phyloP scores from a whole-genome alignment of 2,888 invertebrate species.

The Lumbricus terrestris region DNA sequence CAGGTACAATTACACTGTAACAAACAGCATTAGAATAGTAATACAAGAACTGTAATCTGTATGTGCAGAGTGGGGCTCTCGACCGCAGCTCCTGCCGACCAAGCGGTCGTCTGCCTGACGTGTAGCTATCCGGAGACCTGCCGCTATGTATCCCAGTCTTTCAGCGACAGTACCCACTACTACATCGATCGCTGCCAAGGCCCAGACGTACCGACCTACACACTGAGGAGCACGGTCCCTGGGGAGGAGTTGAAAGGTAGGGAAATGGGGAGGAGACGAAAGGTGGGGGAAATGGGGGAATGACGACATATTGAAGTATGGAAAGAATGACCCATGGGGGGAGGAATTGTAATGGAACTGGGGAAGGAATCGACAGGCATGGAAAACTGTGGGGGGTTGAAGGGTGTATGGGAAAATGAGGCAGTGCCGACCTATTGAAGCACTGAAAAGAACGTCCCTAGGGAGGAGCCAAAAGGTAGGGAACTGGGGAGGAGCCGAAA shows the following conservation, averaged over 20 bases:
- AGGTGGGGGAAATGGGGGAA: too few species aligned
- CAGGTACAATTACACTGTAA: too few species aligned
- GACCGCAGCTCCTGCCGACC: not conserved
- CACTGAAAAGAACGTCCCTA: conserved; percentile 21
- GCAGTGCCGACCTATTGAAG: conserved; percentile 33
- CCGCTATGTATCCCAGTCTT: conserved; percentile 69
- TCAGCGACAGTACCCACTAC: conserved; percentile 62
- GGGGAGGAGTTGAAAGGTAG: not conserved
- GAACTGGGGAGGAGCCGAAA: too few species aligned
- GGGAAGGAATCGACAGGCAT: not conserved
- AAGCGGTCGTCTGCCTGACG: conserved; percentile 18
- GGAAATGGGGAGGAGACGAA: not conserved
- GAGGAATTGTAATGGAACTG: too few species aligned
- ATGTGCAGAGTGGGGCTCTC: conserved; percentile 21
- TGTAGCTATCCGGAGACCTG: conserved; percentile 61
- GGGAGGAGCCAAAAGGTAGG: not conserved
- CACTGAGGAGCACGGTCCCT: conserved; percentile 21
- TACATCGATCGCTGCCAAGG: conserved; percentile 35
- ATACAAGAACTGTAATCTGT: not conserved
- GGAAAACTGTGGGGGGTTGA: not conserved
- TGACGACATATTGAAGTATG: too few species aligned
- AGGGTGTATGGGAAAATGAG: too few species aligned
- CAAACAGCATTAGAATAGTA: not conserved
- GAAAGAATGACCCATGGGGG: too few species aligned
- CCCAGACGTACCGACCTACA: conserved; percentile 34